Evolutionary conservation across 2,113 vertebrate genomes (phyloP).

Genomic region (Brachirus orientalis): DNA sequence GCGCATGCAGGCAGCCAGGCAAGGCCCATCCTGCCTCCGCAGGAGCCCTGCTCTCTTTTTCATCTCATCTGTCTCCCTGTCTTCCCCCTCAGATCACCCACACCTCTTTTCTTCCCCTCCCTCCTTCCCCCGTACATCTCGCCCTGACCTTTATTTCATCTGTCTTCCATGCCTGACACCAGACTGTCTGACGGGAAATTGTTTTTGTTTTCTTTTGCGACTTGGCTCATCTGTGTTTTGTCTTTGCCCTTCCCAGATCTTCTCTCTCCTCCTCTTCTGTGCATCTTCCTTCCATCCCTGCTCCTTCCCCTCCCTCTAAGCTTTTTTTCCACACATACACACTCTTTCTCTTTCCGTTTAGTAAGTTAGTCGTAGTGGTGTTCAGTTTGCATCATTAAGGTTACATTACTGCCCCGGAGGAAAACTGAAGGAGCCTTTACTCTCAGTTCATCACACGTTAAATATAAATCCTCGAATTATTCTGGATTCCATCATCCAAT

Average conservation of each 20-base stretch:
- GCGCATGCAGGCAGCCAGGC: conserved; percentile 27
- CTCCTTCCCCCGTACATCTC: not conserved
- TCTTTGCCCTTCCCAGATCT: not conserved
- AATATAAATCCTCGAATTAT: no score
- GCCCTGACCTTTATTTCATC: not conserved
- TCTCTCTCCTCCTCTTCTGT: not conserved
- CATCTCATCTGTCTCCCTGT: conserved; percentile 10
- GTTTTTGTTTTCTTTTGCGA: not conserved
- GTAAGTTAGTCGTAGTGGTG: no score
- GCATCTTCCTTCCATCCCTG: not conserved
- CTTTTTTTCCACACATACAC: no score
- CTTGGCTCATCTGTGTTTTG: not conserved
- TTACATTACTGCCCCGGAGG: no score
- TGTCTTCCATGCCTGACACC: not conserved
- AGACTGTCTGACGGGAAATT: conserved; percentile 6
- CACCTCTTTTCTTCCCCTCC: not conserved
- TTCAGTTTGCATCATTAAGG: no score
- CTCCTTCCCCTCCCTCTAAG: not conserved
- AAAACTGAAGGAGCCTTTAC: no score
- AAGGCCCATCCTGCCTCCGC: conserved; percentile 31
- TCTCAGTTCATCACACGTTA: no score
- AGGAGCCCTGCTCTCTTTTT: conserved; percentile 13
- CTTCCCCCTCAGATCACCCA: conserved; percentile 14
- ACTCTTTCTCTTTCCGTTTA: no score
- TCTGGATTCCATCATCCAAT: no score